phyloP scores from a whole-genome alignment of 2,888 invertebrate genomes.

The Caenorhabditis angaria region DNA sequence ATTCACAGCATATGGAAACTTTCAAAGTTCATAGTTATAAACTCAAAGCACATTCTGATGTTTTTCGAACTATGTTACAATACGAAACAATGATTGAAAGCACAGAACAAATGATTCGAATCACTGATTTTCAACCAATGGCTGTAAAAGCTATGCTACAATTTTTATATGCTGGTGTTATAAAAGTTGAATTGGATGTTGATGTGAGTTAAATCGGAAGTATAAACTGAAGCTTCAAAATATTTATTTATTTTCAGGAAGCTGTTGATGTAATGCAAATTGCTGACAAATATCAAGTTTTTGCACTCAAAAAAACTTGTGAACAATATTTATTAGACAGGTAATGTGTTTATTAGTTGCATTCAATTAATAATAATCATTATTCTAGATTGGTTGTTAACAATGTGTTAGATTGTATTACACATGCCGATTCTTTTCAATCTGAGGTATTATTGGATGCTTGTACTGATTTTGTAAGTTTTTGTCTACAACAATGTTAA shows the following conservation, averaged over 20 bases:
- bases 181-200: slow-evolving; percentile 38
- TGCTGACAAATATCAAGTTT: slow-evolving; percentile 71
- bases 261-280: slow-evolving; percentile 63
- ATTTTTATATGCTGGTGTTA: slow-evolving; percentile 57
- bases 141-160: slow-evolving; percentile 67
- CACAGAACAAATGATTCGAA: slow-evolving; percentile 27
- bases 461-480: slow-evolving; percentile 58
- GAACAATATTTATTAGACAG: slow-evolving; percentile 59
- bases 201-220: slow-evolving; percentile 8
- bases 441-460: slow-evolving; percentile 62
- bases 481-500: too few relatives aligned
- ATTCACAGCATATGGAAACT: slow-evolving; percentile 33
- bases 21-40: slow-evolving; percentile 70
- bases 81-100: slow-evolving; percentile 47
- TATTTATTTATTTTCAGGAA: slow-evolving; percentile 29
- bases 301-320: slow-evolving; percentile 65
- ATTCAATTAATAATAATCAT: not conserved
- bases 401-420: slow-evolving; percentile 65
- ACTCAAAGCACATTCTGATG: slow-evolving; percentile 68
- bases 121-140: slow-evolving; percentile 57
- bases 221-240: not conserved
- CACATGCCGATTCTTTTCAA: slow-evolving; percentile 63
- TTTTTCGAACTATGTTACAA: slow-evolving; percentile 70
- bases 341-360: not conserved
- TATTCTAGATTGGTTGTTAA: slow-evolving; percentile 46